Base-by-base conservation (phyloP, 35 echinoderm and acorn worm species). In the Patiria miniata region DNA sequence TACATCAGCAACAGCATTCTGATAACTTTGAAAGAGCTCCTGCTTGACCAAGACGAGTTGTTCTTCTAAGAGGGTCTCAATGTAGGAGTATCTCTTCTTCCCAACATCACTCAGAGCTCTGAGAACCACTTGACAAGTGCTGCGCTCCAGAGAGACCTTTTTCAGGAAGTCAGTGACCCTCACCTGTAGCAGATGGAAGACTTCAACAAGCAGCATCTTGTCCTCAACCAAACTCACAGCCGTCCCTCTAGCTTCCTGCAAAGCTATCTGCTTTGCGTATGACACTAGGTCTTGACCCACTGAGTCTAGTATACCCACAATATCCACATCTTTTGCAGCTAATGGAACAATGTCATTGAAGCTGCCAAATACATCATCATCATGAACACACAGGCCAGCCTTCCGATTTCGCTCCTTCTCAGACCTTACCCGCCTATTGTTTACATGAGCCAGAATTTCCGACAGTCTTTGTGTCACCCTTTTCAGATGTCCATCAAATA, bases 121-220 rank as follows among this genome's bases (percentile, higher is more conserved):
- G 8, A 94, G 51, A 28, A 94, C 78, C 51, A 79, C 52, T 18
- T 84, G 83, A 47, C 92, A 94, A 16, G 78, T 86, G 26, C 52
- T 51, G 38, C 55, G 39, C 52, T 94, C 92, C 10, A 77, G 37
- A 22, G 85, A 82, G 68, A 90, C 85, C 54, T 90, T 82, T 83
- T 61, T 61, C 39, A 86, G 59, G 69, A 90, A 89, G 38, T 89
- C 82, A 42, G 56, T 47, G 51, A 85, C 68, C 23, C 81, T 89
- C 15, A 39, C 68, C n/a, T 94, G 88, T 29, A 94, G 53, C 8
- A 83, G 56, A 33, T 89, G 87, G 23, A 90, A 59, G 30, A 84
- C 87, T 83, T 94, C 92, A 39, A 87, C 92, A 8, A 89, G 40
- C 14, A 94, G 87, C 52, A 94, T 89, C 78, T 89, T 83, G 79